Conservation (phyloP, 2,888 invertebrate genomes). For the Dorcus parallelipipedus region DNA sequence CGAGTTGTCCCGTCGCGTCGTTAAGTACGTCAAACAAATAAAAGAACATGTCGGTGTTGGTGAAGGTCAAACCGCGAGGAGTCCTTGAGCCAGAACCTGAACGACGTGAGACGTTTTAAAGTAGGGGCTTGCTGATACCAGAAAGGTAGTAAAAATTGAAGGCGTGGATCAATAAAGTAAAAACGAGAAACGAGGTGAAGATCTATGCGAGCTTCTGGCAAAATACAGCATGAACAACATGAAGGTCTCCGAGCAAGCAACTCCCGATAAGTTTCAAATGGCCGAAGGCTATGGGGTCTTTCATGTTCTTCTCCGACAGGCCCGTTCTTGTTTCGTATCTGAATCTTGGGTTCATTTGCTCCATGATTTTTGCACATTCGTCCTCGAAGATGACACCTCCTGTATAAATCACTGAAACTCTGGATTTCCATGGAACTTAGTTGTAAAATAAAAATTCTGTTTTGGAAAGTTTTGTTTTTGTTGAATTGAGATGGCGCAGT, state of each 20-base stretch:
- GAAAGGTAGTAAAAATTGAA: background rate
- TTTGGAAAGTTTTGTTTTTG: too few species aligned
- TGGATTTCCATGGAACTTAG: too few species aligned
- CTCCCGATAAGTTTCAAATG: too few species aligned
- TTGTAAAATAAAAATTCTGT: too few species aligned
- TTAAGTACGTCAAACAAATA: slow-evolving; percentile 6
- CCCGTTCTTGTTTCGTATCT: background rate
- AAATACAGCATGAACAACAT: too few species aligned
- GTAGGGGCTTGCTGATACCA: background rate
- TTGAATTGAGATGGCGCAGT: too few species aligned
- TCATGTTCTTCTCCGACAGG: background rate
- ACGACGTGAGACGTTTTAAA: slow-evolving; percentile 15
- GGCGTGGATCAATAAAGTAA: too few species aligned
- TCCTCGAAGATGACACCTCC: background rate
- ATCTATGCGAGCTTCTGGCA: too few species aligned
- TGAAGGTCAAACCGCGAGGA: slow-evolving; percentile 16
- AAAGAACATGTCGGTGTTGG: slow-evolving; percentile 21
- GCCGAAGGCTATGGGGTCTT: background rate
- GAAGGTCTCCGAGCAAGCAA: too few species aligned
- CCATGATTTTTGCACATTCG: background rate
- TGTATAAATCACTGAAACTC: background rate
- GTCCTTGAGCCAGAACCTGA: slow-evolving; percentile 16
- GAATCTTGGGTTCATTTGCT: too few species aligned
- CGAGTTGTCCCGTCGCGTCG: background rate
- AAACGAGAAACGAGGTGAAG: too few species aligned